phyloP scores from a whole-genome alignment of 2,113 vertebrate genomes.

The Danionella cerebrum region DNA sequence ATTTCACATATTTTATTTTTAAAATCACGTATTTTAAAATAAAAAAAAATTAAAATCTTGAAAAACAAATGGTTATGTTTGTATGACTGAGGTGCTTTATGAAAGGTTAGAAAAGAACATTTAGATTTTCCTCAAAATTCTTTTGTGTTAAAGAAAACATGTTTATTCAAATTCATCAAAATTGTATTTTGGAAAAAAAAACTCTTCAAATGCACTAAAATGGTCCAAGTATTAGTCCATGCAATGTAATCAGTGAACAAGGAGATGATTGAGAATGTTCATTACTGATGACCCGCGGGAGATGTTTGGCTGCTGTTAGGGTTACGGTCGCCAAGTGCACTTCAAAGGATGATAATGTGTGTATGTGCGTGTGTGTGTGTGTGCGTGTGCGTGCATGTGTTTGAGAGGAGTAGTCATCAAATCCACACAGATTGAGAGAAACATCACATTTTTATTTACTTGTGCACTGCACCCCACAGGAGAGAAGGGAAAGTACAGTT shows the following conservation, averaged over 20 bases:
- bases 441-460: slow-evolving; percentile 20
- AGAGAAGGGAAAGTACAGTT: not conserved
- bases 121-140: too few relatives aligned
- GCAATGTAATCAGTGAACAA: slow-evolving; percentile 36
- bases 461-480: not conserved
- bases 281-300: slow-evolving; percentile 59
- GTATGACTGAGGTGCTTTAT: too few relatives aligned
- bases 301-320: slow-evolving; percentile 45
- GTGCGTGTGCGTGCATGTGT: not conserved
- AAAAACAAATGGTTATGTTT: too few relatives aligned
- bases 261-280: slow-evolving; percentile 47
- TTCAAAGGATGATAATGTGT: slow-evolving; percentile 34
- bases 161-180: too few relatives aligned
- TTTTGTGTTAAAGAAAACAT: too few relatives aligned
- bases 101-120: too few relatives aligned
- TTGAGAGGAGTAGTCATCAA: slow-evolving; percentile 5
- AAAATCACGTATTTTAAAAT: too few relatives aligned
- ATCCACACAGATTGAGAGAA: slow-evolving; percentile 14
- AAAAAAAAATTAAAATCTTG: too few relatives aligned
- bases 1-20: too few relatives aligned
- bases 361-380: not conserved
- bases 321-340: slow-evolving; percentile 44
- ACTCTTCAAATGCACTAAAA: not conserved
- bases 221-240: slow-evolving; percentile 21
- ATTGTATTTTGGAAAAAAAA: too few relatives aligned